A percentile compares a stretch with the other conserved stretches of the same genome.
These are phyloP conservation scores for Gobio occitaniae DNA, from an alignment of 2,797 vertebrate species.

Conservation along the genomic window DNA sequence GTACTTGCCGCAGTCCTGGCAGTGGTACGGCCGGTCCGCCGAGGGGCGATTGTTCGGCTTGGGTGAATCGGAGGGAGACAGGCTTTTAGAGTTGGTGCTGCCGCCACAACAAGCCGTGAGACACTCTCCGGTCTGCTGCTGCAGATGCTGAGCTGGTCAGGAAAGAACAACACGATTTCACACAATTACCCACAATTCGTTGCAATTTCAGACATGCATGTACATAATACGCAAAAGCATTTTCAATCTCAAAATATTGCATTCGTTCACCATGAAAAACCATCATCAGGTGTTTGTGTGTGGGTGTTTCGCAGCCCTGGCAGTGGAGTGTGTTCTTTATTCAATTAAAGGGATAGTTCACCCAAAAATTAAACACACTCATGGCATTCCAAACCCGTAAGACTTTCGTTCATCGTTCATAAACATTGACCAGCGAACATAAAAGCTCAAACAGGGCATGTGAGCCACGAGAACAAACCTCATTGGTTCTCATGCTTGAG, in stretches of 20 bases:
- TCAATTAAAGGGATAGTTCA: neutral
- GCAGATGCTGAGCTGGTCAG: conserved; percentile 58
- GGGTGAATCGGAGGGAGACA: conserved; percentile 34
- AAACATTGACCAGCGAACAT: neutral
- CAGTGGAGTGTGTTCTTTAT: neutral
- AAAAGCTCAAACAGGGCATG: neutral
- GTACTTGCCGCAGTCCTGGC: conserved; percentile 60
- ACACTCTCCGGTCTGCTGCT: conserved; percentile 63
- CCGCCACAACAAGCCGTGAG: conserved; percentile 56
- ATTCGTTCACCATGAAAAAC: neutral
- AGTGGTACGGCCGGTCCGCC: conserved; percentile 59
- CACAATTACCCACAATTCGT: neutral
- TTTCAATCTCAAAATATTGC: neutral
- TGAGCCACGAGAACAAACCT: neutral
- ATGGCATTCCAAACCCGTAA: neutral
- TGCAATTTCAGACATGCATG: neutral
- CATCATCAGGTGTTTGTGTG: neutral
- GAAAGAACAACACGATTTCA: neutral
- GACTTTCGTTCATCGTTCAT: neutral
- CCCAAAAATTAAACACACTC: neutral
- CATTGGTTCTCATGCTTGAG: neutral
- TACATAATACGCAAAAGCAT: neutral
- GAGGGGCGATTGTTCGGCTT: conserved; percentile 46
- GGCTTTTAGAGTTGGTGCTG: conserved; percentile 39
- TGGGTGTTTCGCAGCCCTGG: neutral